Percentiles rank a stretch among this genome's conserved stretches.
phyloP scores from a whole-genome alignment of 2,888 invertebrate species.

The Colostygia pectinataria region DNA sequence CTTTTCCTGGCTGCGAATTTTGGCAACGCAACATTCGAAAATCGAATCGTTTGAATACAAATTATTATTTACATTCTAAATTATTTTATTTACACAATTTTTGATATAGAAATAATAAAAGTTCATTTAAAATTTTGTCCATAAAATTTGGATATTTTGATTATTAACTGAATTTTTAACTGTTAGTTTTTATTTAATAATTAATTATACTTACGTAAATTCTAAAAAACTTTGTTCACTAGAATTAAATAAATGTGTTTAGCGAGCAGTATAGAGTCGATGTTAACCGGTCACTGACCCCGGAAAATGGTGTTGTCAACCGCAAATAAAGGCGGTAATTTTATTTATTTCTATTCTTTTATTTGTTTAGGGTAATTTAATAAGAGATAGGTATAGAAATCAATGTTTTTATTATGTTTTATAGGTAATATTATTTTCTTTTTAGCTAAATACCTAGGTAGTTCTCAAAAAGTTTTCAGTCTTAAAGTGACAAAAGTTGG shows the following conservation, averaged over 20 bases:
- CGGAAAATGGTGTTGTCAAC: conserved; percentile 67
- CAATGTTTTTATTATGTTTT: too few species aligned
- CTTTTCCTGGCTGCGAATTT: conserved; percentile 64
- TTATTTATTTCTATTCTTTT: conserved; percentile 28
- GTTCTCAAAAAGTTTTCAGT: too few species aligned
- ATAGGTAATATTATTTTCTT: too few species aligned
- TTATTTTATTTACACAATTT: not conserved
- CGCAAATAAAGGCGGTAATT: conserved; percentile 43
- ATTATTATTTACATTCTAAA: not conserved
- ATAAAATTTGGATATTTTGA: not conserved
- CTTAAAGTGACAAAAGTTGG: too few species aligned
- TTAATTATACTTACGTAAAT: not conserved
- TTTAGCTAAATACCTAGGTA: too few species aligned
- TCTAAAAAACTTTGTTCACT: conserved; percentile 17
- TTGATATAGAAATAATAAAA: not conserved
- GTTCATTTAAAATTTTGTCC: too few species aligned
- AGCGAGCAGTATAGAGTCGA: conserved; percentile 28
- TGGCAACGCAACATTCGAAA: conserved; percentile 48
- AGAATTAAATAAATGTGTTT: conserved; percentile 25
- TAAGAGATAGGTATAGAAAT: too few species aligned
- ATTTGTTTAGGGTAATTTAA: conserved; percentile 5
- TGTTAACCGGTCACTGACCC: conserved; percentile 67
- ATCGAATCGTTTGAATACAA: conserved; percentile 28
- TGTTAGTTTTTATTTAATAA: not conserved
- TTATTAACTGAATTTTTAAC: not conserved